Conservation (phyloP, 1,140 invertebrate species). For the Branchinecta lindahli region DNA sequence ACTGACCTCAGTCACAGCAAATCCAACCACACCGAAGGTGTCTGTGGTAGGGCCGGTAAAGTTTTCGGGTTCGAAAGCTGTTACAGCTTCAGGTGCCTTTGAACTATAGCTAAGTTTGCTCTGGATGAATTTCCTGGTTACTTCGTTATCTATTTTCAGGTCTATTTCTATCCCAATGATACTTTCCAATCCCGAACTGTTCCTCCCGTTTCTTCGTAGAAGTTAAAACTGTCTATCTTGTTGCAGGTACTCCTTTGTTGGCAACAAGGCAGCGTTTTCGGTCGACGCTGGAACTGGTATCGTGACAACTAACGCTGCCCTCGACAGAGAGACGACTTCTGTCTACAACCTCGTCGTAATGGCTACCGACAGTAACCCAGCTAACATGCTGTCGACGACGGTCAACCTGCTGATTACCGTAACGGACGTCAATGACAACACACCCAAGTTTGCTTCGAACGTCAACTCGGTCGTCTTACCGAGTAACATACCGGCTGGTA, state of each 20-base stretch:
- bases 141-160: no score
- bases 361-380: constrained; percentile 69
- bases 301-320: constrained; percentile 46
- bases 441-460: constrained; percentile 53
- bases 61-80: no score
- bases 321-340: constrained; percentile 62
- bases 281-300: constrained; percentile 56
- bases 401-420: constrained; percentile 64
- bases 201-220: no score
- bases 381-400: constrained; percentile 54
- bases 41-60: no score
- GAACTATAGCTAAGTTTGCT: no score
- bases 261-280: constrained; percentile 46
- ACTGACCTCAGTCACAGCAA: no score
- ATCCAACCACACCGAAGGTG: no score
- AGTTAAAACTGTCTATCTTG: no score
- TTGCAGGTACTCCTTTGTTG: constrained; percentile 51
- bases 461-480: constrained; percentile 60
- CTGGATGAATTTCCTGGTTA: no score
- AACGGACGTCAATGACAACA: constrained; percentile 72
- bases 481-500: constrained; percentile 51
- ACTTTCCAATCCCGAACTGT: no score
- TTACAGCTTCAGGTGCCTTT: no score
- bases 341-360: constrained; percentile 63
- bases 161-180: no score